phyloP scores from a whole-genome alignment of 2,888 invertebrate genomes.

The Microplitis deprimator region DNA sequence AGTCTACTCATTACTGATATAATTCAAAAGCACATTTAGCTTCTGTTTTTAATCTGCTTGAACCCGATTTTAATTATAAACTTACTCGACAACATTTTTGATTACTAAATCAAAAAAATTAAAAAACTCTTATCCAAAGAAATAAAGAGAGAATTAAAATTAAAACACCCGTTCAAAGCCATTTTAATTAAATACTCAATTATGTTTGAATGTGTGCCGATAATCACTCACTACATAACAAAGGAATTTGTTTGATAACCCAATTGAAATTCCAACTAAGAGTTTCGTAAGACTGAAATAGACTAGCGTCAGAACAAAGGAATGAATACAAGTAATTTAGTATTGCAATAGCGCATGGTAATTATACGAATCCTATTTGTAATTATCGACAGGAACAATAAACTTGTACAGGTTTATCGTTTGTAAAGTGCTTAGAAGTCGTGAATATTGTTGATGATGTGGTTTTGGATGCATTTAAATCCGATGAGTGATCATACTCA shows the following conservation, averaged over 20 bases:
- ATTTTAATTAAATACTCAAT: neutral
- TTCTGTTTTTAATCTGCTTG: too few relatives aligned
- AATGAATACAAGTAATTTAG: neutral
- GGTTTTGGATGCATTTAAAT: neutral
- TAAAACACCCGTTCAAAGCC: neutral
- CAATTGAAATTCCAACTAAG: neutral
- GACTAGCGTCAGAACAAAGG: neutral
- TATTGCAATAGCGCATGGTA: neutral
- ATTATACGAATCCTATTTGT: neutral
- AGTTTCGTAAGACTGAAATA: neutral
- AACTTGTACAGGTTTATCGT: neutral
- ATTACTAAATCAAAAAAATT: too few relatives aligned
- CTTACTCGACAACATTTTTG: too few relatives aligned
- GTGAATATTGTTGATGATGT: constrained; percentile 1
- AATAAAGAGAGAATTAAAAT: too few relatives aligned
- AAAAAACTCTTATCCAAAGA: too few relatives aligned
- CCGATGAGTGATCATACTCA: constrained; percentile 1
- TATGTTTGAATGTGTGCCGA: neutral
- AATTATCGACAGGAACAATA: neutral
- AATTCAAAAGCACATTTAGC: too few relatives aligned
- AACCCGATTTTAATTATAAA: too few relatives aligned
- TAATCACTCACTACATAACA: neutral
- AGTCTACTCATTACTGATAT: too few relatives aligned
- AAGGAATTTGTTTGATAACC: neutral
- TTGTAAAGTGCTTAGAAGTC: too few relatives aligned